Base-by-base conservation (phyloP, 2,797 vertebrate genomes). In the Lerista edwardsae region DNA sequence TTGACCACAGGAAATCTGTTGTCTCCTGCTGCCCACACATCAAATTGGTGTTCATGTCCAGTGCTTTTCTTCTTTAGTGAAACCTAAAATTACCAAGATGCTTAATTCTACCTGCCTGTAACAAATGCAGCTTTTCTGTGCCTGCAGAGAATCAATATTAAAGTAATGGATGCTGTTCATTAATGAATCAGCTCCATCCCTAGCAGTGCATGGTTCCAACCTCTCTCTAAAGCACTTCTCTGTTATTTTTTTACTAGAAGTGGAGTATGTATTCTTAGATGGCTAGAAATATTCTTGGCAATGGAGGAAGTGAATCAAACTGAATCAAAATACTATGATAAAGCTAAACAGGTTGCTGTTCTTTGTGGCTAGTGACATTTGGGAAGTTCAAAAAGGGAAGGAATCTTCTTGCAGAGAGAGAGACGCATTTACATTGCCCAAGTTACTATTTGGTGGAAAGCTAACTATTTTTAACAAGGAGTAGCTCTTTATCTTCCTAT, bases 361-460 rank as follows among this genome's bases (percentile, higher is more conserved):
- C n/a, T 76, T 81, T 75, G 64, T 27, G 6, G 39, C 47, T 75
- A n/a, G 72, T 85, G 84, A 81, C 41, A 39, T 36, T 51, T 51
- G 34, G 83, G 76, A 84, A 73, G 76, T 72, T 25, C 19, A 55
- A 75, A 75, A 75, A n/a, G 62, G 72, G 73, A 80, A 75, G 79
- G 74, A 78, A 71, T 19, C 6, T 83, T 83, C 39, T 29, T 12
- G 21, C 47, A n/a, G 65, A 3, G 8, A 3, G 8, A 72, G 55
- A 65, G 19, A 34, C 21, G 27, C 23, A 69, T 47, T 25, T 6
- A 10, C 9, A 6, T 86, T 86, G 74, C 67, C 41, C 79, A 84
- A 78, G n/a, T 9, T 3, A 25, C 10, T 27, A 21, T 15, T n/a
- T 78, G 67, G 34, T 44, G 23, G 73, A 21, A 75, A 12, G 19